phyloP scores from a whole-genome alignment of 2,888 invertebrate species.

The Agrochola lychnidis region DNA sequence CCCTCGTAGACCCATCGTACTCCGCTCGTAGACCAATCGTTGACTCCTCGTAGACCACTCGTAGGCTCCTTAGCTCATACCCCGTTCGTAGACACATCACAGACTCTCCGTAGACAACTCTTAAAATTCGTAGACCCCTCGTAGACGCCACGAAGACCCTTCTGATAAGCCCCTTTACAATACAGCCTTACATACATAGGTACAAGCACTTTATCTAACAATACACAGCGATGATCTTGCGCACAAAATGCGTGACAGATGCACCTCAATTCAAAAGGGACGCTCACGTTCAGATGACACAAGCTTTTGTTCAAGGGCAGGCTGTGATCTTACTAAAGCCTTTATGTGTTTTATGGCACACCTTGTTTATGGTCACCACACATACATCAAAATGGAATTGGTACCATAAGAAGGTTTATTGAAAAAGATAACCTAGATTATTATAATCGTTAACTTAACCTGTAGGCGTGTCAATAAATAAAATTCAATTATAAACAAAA shows the following conservation, averaged over 20 bases:
- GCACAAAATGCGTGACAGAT: conserved; percentile 37
- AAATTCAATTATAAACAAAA: too few relatives aligned
- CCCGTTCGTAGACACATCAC: background rate
- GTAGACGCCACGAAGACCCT: background rate
- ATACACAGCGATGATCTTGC: conserved; percentile 12
- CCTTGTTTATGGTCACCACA: background rate
- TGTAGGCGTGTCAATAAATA: too few relatives aligned
- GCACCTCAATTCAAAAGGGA: conserved; percentile 15
- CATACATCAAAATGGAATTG: background rate
- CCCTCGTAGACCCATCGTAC: background rate
- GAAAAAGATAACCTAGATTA: background rate
- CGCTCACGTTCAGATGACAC: conserved; percentile 32
- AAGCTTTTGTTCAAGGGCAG: conserved; percentile 24
- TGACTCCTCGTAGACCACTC: background rate
- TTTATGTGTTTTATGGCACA: background rate
- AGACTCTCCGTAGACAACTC: background rate
- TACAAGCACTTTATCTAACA: background rate
- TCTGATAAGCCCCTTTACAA: background rate
- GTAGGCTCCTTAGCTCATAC: background rate
- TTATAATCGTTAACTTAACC: too few relatives aligned
- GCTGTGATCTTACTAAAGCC: background rate
- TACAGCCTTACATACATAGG: background rate
- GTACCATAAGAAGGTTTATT: background rate
- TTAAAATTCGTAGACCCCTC: background rate
- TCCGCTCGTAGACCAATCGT: background rate